These are phyloP conservation scores for Antedon mediterranea DNA, from an alignment of 53 echinoderm and acorn worm genomes.

Conservation along the genomic window DNA sequence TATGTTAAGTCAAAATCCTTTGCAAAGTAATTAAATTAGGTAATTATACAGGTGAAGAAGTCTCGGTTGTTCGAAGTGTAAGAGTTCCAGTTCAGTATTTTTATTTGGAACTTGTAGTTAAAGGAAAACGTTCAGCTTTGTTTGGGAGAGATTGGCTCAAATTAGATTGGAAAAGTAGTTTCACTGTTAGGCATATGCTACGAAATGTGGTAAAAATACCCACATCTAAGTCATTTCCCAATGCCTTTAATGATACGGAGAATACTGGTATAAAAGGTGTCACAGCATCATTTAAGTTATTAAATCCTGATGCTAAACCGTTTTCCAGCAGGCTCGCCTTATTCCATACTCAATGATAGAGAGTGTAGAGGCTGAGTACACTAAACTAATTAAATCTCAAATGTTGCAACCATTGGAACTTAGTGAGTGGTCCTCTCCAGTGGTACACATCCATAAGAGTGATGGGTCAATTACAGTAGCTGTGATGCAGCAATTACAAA, in stretches of 20 bases:
- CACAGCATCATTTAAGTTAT: slow-evolving; percentile 16
- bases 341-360: slow-evolving; percentile 16
- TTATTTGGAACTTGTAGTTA: slow-evolving; percentile 9
- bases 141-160: slow-evolving; percentile 17
- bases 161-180: slow-evolving; percentile 21
- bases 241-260: slow-evolving; percentile 12
- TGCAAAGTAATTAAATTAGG: not conserved
- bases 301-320: slow-evolving; percentile 17
- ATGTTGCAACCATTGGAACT: slow-evolving; percentile 10
- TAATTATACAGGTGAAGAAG: slow-evolving; percentile 16
- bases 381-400: slow-evolving; percentile 8
- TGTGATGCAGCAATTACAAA: slow-evolving; percentile 33
- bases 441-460: slow-evolving; percentile 16
- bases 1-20: not conserved
- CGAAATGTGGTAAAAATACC: not conserved
- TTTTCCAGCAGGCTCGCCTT: slow-evolving; percentile 18
- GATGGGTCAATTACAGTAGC: slow-evolving; percentile 23
- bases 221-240: not conserved
- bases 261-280: slow-evolving; percentile 15
- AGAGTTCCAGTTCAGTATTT: slow-evolving; percentile 12
- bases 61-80: slow-evolving; percentile 14
- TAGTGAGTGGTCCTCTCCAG: slow-evolving; percentile 29
- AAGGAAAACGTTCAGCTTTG: slow-evolving; percentile 15
- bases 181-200: not conserved
- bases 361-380: slow-evolving; percentile 11